phyloP scores from a whole-genome alignment of 2,797 vertebrate species.

The Perodicticus potto region DNA sequence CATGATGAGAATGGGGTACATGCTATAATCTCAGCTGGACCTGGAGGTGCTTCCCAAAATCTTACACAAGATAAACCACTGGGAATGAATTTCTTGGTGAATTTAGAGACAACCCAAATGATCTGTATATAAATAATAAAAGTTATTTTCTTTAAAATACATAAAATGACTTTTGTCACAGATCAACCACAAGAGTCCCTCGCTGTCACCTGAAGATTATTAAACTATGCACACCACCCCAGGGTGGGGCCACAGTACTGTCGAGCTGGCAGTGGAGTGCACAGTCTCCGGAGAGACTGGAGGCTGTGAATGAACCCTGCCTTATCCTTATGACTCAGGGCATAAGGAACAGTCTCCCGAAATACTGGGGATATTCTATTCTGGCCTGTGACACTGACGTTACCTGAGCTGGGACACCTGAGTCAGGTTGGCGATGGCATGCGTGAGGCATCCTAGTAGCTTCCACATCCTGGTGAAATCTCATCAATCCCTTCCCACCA shows the following conservation, averaged over 20 bases:
- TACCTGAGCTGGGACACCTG: background rate
- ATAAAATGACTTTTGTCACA: conserved; percentile 24
- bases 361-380: background rate
- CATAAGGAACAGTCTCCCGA: background rate
- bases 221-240: background rate
- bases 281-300: background rate
- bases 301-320: background rate
- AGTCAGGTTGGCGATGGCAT: background rate
- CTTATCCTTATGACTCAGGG: background rate
- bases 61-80: background rate
- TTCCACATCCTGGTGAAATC: background rate
- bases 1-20: no score
- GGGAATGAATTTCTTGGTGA: background rate
- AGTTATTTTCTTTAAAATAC: background rate
- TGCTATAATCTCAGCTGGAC: no score
- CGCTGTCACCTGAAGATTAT: conserved; percentile 35
- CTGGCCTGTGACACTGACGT: background rate
- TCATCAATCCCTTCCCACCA: background rate
- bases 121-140: conserved; percentile 20
- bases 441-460: background rate
- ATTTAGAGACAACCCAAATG: background rate
- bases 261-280: background rate
- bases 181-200: conserved; percentile 41
- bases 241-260: background rate
- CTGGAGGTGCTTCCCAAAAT: background rate